phyloP scores from a whole-genome alignment of 2,888 invertebrate genomes.

The Idaea aversata region DNA sequence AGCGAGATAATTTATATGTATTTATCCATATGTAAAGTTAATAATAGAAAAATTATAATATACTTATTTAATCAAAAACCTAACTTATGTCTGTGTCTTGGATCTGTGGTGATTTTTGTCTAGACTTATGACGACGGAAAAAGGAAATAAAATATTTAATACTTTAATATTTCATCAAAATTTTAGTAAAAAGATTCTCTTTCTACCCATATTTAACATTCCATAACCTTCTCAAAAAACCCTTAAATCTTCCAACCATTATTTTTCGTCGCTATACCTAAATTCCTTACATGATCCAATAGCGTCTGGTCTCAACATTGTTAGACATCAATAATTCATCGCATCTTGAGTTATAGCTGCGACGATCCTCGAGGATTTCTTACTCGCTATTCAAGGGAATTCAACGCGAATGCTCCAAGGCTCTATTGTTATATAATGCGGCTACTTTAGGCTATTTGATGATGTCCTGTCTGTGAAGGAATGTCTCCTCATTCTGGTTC shows the following conservation, averaged over 20 bases:
- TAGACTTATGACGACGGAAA: too few relatives aligned
- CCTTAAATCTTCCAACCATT: not conserved
- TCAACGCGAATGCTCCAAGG: constrained; percentile 17
- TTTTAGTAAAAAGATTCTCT: too few relatives aligned
- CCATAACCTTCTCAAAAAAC: not conserved
- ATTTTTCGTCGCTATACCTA: not conserved
- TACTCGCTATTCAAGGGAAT: constrained; percentile 13
- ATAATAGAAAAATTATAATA: too few relatives aligned
- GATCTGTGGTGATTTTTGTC: too few relatives aligned
- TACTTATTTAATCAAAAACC: too few relatives aligned
- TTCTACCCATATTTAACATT: not conserved
- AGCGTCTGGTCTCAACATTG: constrained; percentile 28
- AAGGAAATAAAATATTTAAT: too few relatives aligned
- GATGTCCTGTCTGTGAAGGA: constrained; percentile 8
- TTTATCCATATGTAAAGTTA: too few relatives aligned
- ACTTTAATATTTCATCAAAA: too few relatives aligned
- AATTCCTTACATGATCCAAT: constrained; percentile 24
- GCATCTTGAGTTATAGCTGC: constrained; percentile 55
- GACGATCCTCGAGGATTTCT: constrained; percentile 58
- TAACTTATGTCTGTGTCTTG: too few relatives aligned
- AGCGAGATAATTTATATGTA: too few relatives aligned
- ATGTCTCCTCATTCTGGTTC: constrained; percentile 14
- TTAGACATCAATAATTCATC: constrained; percentile 68
- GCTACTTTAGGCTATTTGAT: constrained; percentile 15
- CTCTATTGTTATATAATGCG: constrained; percentile 21